Evolutionary conservation across 2,888 invertebrate genomes (phyloP).

Genomic region (Orchestes rusci): DNA sequence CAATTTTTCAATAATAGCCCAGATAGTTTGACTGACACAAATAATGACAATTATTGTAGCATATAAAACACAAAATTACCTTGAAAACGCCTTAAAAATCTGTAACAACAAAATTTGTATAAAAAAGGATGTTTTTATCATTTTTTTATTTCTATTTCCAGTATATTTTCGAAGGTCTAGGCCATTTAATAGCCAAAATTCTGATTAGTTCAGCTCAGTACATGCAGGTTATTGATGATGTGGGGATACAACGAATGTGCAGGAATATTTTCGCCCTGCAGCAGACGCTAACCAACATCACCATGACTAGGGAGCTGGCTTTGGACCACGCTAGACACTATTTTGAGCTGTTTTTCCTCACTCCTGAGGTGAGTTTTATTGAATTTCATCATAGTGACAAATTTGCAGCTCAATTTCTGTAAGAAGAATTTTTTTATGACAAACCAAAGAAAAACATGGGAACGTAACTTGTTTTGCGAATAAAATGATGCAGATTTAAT

Average conservation of each 20-base stretch:
- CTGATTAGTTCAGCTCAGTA: conserved; percentile 74
- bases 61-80: too few relatives aligned
- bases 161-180: conserved; percentile 88
- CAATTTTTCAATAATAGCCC: too few relatives aligned
- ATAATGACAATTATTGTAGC: too few relatives aligned
- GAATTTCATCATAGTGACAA: background rate
- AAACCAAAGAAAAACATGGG: too few relatives aligned
- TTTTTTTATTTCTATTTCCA: conserved; percentile 35
- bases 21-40: too few relatives aligned
- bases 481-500: too few relatives aligned
- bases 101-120: too few relatives aligned
- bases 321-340: conserved; percentile 85
- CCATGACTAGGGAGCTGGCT: conserved; percentile 71
- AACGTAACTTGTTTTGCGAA: too few relatives aligned
- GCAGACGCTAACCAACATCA: conserved; percentile 78
- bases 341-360: conserved; percentile 75
- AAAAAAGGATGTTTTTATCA: too few relatives aligned
- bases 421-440: too few relatives aligned
- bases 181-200: conserved; percentile 68
- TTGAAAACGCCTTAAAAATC: too few relatives aligned
- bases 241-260: conserved; percentile 77
- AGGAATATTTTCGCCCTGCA: conserved; percentile 79
- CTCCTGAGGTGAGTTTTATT: conserved; percentile 73
- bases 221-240: conserved; percentile 72
- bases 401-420: background rate